These are phyloP conservation scores for Eucera pruinosa DNA, from an alignment of 2,888 invertebrate genomes.

Conservation along the genomic window DNA sequence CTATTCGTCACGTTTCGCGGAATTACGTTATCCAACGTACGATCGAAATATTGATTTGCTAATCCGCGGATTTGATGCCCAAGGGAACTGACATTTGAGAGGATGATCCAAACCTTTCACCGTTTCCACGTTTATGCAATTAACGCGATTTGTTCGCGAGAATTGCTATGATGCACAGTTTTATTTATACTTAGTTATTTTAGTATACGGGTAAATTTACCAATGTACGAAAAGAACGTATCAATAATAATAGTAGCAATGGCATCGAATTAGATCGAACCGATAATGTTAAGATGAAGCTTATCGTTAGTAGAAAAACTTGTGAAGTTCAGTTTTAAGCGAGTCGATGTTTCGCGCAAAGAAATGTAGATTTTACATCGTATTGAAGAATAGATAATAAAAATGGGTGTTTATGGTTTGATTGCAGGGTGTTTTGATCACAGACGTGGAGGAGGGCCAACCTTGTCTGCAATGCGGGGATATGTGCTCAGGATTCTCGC, in stretches of 20 bases:
- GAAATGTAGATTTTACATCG: too few species aligned
- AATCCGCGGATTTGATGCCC: slow-evolving; percentile 18
- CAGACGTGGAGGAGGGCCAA: slow-evolving; percentile 94
- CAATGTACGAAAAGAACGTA: too few species aligned
- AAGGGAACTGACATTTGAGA: slow-evolving; percentile 59
- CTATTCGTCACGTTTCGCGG: not conserved
- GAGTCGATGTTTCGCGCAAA: too few species aligned
- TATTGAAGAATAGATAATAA: not conserved
- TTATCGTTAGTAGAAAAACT: too few species aligned
- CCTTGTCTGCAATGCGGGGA: slow-evolving; percentile 94
- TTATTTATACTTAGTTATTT: too few species aligned
- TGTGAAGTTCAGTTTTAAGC: too few species aligned
- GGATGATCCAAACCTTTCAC: slow-evolving; percentile 63
- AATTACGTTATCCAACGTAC: not conserved
- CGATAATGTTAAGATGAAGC: too few species aligned
- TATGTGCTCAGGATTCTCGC: slow-evolving; percentile 92
- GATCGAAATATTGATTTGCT: slow-evolving; percentile 23
- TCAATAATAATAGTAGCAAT: too few species aligned
- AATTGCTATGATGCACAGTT: too few species aligned
- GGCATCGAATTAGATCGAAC: too few species aligned
- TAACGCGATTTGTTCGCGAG: slow-evolving; percentile 41
- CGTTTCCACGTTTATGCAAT: slow-evolving; percentile 62
- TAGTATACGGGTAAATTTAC: too few species aligned
- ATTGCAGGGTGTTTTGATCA: slow-evolving; percentile 93
- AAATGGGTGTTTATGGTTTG: slow-evolving; percentile 60